A percentile compares a stretch with the other conserved stretches of the same genome.
Evolutionary conservation across 1,140 invertebrate genomes (phyloP).

Genomic region (Cardiocondyla obscurior): DNA sequence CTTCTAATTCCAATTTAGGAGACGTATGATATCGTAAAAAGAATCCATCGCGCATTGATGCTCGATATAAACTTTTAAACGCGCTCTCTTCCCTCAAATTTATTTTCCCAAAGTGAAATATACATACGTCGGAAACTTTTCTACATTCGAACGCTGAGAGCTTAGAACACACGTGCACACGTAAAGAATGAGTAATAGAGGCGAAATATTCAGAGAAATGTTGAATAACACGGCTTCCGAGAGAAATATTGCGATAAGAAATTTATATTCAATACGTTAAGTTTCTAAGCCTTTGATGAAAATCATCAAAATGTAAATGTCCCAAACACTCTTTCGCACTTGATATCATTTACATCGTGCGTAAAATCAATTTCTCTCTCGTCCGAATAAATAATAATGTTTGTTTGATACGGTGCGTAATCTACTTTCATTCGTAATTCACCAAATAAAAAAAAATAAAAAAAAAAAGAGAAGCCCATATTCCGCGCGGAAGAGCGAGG

Average conservation of each 20-base stretch:
- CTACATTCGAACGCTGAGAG: background rate
- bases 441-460: too few species aligned
- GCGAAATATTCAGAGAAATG: background rate
- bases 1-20: background rate
- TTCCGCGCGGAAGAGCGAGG: background rate
- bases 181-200: constrained; percentile 31
- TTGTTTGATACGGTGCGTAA: background rate
- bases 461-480: background rate
- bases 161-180: constrained; percentile 17
- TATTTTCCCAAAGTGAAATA: constrained; percentile 27
- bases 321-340: background rate
- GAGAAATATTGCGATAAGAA: background rate
- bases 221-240: constrained; percentile 11
- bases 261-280: background rate
- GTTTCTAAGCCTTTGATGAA: background rate
- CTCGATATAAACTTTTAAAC: constrained; percentile 42
- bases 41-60: constrained; percentile 33
- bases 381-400: constrained; percentile 2
- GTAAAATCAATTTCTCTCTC: background rate
- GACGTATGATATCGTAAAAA: background rate
- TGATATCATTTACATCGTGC: too few species aligned
- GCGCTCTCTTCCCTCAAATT: background rate
- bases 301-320: background rate
- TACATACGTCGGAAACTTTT: constrained; percentile 26
- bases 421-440: background rate